Conservation (phyloP, 1,140 invertebrate species). For the Drosophila biarmipes region DNA sequence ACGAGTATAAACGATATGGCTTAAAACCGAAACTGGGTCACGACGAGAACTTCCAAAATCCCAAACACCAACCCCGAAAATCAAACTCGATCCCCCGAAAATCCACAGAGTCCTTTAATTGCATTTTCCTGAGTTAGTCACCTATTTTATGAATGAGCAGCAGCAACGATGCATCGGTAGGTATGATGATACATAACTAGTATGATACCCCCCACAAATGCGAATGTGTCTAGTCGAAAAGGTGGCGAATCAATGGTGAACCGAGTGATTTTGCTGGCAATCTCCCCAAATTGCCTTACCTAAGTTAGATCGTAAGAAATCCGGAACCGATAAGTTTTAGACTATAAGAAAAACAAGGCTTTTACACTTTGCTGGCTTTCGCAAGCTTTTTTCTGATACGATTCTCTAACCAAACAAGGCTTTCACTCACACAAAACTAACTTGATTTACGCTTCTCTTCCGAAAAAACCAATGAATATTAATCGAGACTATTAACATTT, state of each 20-base stretch:
- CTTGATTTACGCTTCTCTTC: slow-evolving; percentile 26
- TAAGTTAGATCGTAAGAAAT: slow-evolving; percentile 35
- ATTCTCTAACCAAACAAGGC: slow-evolving; percentile 28
- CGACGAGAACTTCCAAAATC: background rate
- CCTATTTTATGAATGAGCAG: slow-evolving; percentile 21
- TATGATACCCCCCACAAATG: slow-evolving; percentile 8
- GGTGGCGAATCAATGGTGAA: slow-evolving; percentile 31
- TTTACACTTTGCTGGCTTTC: slow-evolving; percentile 44
- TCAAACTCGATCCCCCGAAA: background rate
- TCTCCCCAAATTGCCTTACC: background rate
- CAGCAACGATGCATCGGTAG: slow-evolving; percentile 72
- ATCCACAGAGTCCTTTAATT: background rate
- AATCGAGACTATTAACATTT: slow-evolving; percentile 31
- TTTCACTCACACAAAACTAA: slow-evolving; percentile 40
- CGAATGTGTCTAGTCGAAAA: slow-evolving; percentile 53
- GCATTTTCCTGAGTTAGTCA: background rate
- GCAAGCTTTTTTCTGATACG: slow-evolving; percentile 32
- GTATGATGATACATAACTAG: slow-evolving; percentile 42
- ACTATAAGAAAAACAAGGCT: slow-evolving; percentile 29
- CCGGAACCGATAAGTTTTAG: slow-evolving; percentile 1
- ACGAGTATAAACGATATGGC: slow-evolving; percentile 4
- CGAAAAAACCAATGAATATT: slow-evolving; percentile 23
- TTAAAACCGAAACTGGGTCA: slow-evolving; percentile 21
- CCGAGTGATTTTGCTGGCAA: slow-evolving; percentile 23
- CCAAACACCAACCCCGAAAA: background rate